Conservation (phyloP, 2,888 invertebrate genomes). For the Caenorhabditis parvicauda region DNA sequence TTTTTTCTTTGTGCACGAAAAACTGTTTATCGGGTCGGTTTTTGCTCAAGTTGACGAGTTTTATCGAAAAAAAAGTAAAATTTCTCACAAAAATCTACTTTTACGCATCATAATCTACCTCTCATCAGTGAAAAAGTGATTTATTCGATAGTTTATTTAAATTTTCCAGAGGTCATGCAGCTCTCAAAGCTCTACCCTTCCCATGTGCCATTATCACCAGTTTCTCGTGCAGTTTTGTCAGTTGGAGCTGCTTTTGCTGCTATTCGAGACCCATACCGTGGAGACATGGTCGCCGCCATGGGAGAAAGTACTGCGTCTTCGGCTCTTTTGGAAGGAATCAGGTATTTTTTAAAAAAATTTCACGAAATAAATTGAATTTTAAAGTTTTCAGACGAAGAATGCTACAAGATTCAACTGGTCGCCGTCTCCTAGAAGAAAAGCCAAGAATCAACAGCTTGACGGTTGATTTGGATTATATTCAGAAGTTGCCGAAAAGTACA, state of each 20-base stretch:
- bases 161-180: no score
- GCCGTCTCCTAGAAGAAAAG: constrained; percentile 73
- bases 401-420: constrained; percentile 75
- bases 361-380: constrained; percentile 72
- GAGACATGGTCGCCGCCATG: constrained; percentile 86
- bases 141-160: no score
- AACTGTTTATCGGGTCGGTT: no score
- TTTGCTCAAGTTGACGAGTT: no score
- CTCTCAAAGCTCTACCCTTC: constrained; percentile 17
- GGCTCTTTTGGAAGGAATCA: constrained; percentile 48
- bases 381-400: constrained; percentile 79
- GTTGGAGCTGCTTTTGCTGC: constrained; percentile 17
- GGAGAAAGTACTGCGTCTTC: constrained; percentile 87
- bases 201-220: constrained; percentile 29
- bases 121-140: no score
- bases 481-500: constrained; percentile 76
- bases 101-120: no score
- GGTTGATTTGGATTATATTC: constrained; percentile 75
- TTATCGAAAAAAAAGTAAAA: no score
- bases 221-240: constrained; percentile 13
- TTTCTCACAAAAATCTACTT: no score
- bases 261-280: constrained; percentile 14
- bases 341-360: constrained; percentile 10
- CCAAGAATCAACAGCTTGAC: constrained; percentile 84
- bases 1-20: no score